Evolutionary conservation across 35 echinoderm and acorn worm species (phyloP).

Genomic region (Lytechinus pictus): DNA sequence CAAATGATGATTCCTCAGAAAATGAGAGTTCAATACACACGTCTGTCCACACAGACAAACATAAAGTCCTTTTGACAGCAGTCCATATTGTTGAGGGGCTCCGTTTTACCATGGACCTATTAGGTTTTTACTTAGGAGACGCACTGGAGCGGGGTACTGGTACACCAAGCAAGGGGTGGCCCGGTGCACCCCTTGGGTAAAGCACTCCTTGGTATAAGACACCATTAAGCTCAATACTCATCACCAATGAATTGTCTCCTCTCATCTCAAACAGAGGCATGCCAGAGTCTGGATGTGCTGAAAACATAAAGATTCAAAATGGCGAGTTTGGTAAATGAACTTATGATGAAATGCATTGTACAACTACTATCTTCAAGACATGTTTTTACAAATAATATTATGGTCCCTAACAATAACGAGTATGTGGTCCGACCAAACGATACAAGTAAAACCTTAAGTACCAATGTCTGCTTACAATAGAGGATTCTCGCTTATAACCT

Average conservation of each 20-base stretch:
- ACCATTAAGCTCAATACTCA: constrained; percentile 95
- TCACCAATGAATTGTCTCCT: constrained; percentile 89
- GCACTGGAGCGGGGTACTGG: constrained; percentile 44
- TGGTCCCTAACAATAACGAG: too few species aligned
- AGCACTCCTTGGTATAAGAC: constrained; percentile 95
- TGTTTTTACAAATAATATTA: too few species aligned
- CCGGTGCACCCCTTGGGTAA: constrained; percentile 68
- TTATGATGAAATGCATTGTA: neutral
- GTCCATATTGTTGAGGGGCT: neutral
- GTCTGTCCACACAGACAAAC: neutral
- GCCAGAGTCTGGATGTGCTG: constrained; percentile 86
- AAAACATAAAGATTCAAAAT: constrained; percentile 8
- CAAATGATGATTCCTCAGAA: neutral
- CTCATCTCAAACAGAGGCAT: constrained; percentile 88
- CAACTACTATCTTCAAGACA: too few species aligned
- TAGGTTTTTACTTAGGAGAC: constrained; percentile 30
- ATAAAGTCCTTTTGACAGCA: neutral
- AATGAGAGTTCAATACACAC: neutral
- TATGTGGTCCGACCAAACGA: too few species aligned
- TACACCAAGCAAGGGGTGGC: constrained; percentile 55
- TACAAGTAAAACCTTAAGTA: too few species aligned
- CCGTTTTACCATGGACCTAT: too few species aligned
- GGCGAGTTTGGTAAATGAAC: neutral
- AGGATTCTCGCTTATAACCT: too few species aligned
- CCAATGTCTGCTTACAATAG: too few species aligned